A percentile compares a stretch with the other conserved stretches of the same genome.
Conservation (phyloP, 1,140 invertebrate species). For the Heterodera carotae region DNA sequence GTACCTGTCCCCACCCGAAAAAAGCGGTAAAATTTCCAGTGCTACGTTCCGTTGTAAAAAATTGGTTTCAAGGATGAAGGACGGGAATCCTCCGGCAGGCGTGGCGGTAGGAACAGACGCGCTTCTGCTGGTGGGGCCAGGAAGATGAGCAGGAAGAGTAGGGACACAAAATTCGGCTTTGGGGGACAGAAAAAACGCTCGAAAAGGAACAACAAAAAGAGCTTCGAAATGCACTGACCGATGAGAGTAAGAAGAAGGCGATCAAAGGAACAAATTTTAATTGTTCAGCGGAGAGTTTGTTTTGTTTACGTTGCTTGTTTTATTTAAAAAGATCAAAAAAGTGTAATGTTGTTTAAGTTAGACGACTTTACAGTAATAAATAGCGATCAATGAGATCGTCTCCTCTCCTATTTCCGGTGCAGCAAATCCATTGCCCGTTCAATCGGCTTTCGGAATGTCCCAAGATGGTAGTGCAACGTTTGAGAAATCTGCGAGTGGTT, state of each 20-base stretch:
- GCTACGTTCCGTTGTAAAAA: too few relatives aligned
- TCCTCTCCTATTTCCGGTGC: background rate
- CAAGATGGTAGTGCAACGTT: background rate
- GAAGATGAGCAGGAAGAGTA: constrained; percentile 47
- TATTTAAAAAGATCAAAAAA: too few relatives aligned
- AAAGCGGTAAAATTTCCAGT: too few relatives aligned
- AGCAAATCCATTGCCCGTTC: constrained; percentile 14
- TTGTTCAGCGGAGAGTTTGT: background rate
- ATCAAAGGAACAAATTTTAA: too few relatives aligned
- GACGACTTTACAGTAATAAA: too few relatives aligned
- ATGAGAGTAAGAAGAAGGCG: too few relatives aligned
- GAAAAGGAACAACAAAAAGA: constrained; percentile 84
- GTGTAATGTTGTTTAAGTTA: too few relatives aligned
- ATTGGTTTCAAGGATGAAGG: background rate
- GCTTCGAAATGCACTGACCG: constrained; percentile 59
- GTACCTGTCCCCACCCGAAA: too few relatives aligned
- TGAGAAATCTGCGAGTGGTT: constrained; percentile 12
- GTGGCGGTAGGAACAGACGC: background rate
- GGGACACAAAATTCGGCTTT: constrained; percentile 88
- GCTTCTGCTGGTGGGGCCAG: constrained; percentile 22
- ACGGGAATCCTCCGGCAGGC: background rate
- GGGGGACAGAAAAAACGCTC: constrained; percentile 88
- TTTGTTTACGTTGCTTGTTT: too few relatives aligned
- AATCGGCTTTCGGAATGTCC: constrained; percentile 11
- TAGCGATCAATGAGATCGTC: too few relatives aligned